Evolutionary conservation across 2,888 invertebrate genomes (phyloP), one percentile per base, ranked within the genome.

Genomic region (Nipponacmea schrenckii): DNA sequence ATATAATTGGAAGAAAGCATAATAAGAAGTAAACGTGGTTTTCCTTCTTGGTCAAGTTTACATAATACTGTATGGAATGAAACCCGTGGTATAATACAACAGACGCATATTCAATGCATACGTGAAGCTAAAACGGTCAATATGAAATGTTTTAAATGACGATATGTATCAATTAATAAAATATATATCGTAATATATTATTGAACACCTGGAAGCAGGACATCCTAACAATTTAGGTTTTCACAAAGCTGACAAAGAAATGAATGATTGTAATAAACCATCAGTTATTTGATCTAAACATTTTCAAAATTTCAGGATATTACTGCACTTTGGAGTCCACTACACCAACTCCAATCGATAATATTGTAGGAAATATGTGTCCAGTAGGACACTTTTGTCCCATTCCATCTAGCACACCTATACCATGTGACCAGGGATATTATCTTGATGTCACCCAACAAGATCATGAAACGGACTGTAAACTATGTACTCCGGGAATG

Each of bases 361-460:
- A 78, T 31, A 67, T 66, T 2, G 86, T 85, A 12, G 87, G 87
- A 3, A 78, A 84, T 70, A 70, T 83, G 12, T 87, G 87, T 74
- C 86, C 86, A 15, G 80, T 79, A 24, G 86, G 86, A 62, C 82
- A 85, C 73, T 87, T 82, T 75, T 87, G 87, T 69, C 85, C 86
- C n/a, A 70, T 65, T 10, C 83, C 81, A 8, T 83, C 80, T 66
- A 65, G 75, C 7, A 71, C 64, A 8, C 70, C 78, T 7, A 73
- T 50, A 8, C 79, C 85, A 0, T 87, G 87, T 70, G 79, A 80
- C 10, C 69, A 79, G 64, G 84, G 85, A n/a, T 81, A 79, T 68
- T 87, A 82, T 79, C 79, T 85, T 69, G 82, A 86, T 68, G 82
- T 79, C n/a, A 81, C 78, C 0, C 78, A 78, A 56, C 84, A 84